Percentiles rank a stretch among this genome's conserved stretches.
These are phyloP conservation scores for Gnatocerus cornutus DNA, from an alignment of 2,888 invertebrate genomes.

Conservation along the genomic window DNA sequence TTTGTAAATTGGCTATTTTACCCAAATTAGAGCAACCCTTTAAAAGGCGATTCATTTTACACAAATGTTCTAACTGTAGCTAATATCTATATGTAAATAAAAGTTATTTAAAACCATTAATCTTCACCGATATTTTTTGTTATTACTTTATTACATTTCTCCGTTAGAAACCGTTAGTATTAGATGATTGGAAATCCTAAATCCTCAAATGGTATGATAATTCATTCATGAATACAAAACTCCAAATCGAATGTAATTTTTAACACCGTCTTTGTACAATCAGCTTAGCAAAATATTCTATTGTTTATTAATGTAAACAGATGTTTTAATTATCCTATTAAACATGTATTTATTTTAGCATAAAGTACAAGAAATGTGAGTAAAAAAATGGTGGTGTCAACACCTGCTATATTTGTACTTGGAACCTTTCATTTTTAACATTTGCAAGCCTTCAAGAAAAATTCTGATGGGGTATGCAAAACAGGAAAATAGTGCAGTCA, in stretches of 20 bases:
- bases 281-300: no score
- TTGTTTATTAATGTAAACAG: no score
- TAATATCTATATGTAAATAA: no score
- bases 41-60: no score
- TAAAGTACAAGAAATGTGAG: no score
- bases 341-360: no score
- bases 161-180: constrained; percentile 19
- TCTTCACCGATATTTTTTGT: no score
- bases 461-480: constrained; percentile 23
- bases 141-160: background rate
- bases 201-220: constrained; percentile 6
- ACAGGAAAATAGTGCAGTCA: constrained; percentile 22
- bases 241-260: background rate
- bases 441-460: constrained; percentile 36
- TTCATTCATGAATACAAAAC: constrained; percentile 13
- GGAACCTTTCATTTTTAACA: constrained; percentile 22
- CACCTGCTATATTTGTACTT: constrained; percentile 19
- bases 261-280: background rate
- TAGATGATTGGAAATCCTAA: background rate
- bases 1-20: no score
- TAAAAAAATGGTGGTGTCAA: background rate
- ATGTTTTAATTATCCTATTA: no score
- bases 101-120: no score
- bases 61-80: no score
- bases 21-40: no score